Evolutionary conservation across 2,113 vertebrate genomes (phyloP).

Genomic region (Tachycineta bicolor): DNA sequence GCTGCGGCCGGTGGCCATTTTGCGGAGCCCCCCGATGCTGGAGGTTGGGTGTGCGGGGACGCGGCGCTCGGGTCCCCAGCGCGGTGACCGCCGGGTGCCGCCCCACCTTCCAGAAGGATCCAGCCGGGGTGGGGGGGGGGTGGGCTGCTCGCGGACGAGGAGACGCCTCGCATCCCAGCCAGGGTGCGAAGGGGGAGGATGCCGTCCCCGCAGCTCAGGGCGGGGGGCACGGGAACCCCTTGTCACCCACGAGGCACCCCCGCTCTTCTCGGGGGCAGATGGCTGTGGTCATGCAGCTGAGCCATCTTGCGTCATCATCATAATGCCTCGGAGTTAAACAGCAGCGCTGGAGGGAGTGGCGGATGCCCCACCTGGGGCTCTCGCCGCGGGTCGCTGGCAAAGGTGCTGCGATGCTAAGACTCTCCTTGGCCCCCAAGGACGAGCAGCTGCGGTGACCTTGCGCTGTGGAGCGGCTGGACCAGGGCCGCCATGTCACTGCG

Average conservation of each 20-base stretch:
- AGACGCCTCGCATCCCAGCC: background rate
- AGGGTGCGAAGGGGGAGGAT: background rate
- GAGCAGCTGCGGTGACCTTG: background rate
- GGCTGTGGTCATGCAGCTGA: background rate
- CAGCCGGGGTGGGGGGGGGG: background rate
- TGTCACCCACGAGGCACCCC: background rate
- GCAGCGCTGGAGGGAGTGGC: background rate
- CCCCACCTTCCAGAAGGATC: conserved; percentile 49
- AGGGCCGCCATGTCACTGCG: background rate
- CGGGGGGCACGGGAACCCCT: background rate
- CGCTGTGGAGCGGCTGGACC: background rate
- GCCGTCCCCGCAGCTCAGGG: background rate
- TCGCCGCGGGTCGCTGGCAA: fast-evolving
- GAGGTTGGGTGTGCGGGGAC: background rate
- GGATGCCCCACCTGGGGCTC: background rate
- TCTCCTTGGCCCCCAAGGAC: background rate
- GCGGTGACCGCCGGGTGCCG: background rate
- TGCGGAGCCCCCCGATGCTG: background rate
- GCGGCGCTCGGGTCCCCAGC: background rate
- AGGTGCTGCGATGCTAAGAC: background rate
- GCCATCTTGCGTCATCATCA: background rate
- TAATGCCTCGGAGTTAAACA: background rate
- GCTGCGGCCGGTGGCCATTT: background rate
- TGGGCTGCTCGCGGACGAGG: background rate
- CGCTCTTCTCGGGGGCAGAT: background rate